Evolutionary conservation across 1,140 invertebrate species (phyloP).

Genomic region (Hypothenemus hampei): DNA sequence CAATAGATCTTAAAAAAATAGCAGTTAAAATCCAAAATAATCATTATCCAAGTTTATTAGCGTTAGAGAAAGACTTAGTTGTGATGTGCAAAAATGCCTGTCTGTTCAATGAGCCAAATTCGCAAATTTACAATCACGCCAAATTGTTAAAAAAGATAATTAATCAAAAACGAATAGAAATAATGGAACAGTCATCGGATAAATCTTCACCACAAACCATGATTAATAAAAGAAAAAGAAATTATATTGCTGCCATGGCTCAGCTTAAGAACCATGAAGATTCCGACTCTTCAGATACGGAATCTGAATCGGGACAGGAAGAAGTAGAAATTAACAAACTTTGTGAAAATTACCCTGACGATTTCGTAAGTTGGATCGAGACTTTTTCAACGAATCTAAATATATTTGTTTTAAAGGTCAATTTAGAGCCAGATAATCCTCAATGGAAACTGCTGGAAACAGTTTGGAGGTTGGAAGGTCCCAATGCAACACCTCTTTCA

Average conservation of each 20-base stretch:
- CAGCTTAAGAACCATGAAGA: constrained; percentile 13
- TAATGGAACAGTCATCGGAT: constrained; percentile 48
- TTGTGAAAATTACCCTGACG: constrained; percentile 9
- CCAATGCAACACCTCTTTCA: constrained; percentile 58
- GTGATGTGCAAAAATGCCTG: constrained; percentile 95
- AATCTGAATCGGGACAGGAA: constrained; percentile 9
- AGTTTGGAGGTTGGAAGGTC: constrained; percentile 45
- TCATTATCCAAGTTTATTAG: constrained; percentile 67
- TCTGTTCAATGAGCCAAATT: constrained; percentile 93
- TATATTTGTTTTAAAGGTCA: constrained; percentile 5
- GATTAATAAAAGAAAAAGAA: constrained; percentile 1
- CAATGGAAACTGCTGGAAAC: constrained; percentile 53
- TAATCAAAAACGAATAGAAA: constrained; percentile 54
- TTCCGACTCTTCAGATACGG: neutral
- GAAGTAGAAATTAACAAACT: neutral
- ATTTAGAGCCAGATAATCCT: constrained; percentile 44
- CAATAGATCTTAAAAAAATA: constrained; percentile 93
- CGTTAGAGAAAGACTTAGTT: constrained; percentile 87
- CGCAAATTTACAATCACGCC: constrained; percentile 94
- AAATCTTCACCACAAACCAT: constrained; percentile 3
- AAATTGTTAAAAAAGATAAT: constrained; percentile 72
- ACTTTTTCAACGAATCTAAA: neutral
- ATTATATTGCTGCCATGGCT: constrained; percentile 17
- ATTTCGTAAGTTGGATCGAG: constrained; percentile 23
- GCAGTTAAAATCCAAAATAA: constrained; percentile 85